Percentiles rank a stretch among this genome's conserved stretches.
Conservation (phyloP, 2,888 invertebrate species). For the Idaea aversata region DNA sequence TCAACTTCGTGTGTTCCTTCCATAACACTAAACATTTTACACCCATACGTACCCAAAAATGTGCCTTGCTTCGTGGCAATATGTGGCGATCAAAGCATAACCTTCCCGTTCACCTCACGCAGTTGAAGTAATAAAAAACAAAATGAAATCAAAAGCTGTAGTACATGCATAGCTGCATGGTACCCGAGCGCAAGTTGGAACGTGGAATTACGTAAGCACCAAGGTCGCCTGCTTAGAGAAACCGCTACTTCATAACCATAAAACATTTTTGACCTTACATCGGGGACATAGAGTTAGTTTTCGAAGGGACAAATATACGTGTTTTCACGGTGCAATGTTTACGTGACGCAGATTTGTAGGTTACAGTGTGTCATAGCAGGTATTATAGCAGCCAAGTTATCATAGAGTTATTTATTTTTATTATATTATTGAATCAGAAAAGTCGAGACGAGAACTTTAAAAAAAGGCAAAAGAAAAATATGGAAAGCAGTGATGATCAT, state of each 20-base stretch:
- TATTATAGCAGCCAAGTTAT: background rate
- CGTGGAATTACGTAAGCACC: slow-evolving; percentile 43
- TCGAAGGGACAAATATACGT: slow-evolving; percentile 4
- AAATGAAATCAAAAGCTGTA: slow-evolving; percentile 6
- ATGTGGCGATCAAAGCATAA: background rate
- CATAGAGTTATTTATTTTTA: background rate
- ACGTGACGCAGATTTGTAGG: slow-evolving; percentile 31
- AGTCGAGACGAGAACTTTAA: background rate
- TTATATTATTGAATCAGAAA: background rate
- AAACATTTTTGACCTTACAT: slow-evolving; percentile 23
- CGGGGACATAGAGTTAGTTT: slow-evolving; percentile 18
- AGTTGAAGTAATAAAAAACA: background rate
- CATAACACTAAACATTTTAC: background rate
- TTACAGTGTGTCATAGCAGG: slow-evolving; percentile 11
- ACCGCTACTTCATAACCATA: slow-evolving; percentile 22
- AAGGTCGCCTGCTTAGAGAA: slow-evolving; percentile 43
- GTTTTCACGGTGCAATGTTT: slow-evolving; percentile 32
- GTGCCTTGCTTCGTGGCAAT: background rate
- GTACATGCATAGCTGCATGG: slow-evolving; percentile 9
- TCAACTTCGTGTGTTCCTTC: background rate
- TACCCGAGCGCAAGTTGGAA: slow-evolving; percentile 28
- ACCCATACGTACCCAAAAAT: background rate
- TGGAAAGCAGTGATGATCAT: no score
- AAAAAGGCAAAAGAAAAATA: background rate
- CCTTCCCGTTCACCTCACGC: background rate